These are phyloP conservation scores for Scatophagus argus DNA, from an alignment of 2,113 vertebrate species.

Conservation along the genomic window DNA sequence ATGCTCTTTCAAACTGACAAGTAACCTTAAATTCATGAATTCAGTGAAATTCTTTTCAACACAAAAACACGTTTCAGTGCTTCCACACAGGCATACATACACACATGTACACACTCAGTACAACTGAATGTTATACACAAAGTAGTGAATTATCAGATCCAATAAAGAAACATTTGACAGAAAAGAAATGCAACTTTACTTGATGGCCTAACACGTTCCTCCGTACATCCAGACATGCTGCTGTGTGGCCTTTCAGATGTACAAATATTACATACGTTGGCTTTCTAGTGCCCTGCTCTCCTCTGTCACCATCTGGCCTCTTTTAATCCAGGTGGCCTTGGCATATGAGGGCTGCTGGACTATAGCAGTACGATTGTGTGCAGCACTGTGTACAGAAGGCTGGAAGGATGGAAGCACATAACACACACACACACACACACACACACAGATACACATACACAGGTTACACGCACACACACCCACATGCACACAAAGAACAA, in stretches of 20 bases:
- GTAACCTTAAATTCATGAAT: slow-evolving; percentile 51
- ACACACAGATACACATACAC: neutral
- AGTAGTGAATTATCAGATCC: no score
- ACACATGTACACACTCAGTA: neutral
- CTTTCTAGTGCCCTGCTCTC: slow-evolving; percentile 15
- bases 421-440: slow-evolving; percentile 17
- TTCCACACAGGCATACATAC: neutral
- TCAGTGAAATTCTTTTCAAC: slow-evolving; percentile 8
- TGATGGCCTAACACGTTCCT: neutral
- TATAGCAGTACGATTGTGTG: slow-evolving; percentile 22
- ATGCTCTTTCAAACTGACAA: slow-evolving; percentile 55
- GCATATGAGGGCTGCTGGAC: slow-evolving; percentile 27
- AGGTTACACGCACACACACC: slow-evolving; percentile 1
- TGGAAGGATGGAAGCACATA: neutral
- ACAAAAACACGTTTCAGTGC: neutral
- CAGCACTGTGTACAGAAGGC: slow-evolving; percentile 17
- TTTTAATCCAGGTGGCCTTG: slow-evolving; percentile 50
- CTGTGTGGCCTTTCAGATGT: slow-evolving; percentile 20
- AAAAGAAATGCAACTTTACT: neutral
- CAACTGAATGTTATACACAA: no score
- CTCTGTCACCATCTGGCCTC: slow-evolving; percentile 63
- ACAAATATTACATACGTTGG: slow-evolving; percentile 43
- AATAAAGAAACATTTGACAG: no score
- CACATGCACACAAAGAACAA: neutral
- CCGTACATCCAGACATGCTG: neutral